Evolutionary conservation across 2,113 vertebrate species (phyloP).

Genomic region (Thermophis baileyi): DNA sequence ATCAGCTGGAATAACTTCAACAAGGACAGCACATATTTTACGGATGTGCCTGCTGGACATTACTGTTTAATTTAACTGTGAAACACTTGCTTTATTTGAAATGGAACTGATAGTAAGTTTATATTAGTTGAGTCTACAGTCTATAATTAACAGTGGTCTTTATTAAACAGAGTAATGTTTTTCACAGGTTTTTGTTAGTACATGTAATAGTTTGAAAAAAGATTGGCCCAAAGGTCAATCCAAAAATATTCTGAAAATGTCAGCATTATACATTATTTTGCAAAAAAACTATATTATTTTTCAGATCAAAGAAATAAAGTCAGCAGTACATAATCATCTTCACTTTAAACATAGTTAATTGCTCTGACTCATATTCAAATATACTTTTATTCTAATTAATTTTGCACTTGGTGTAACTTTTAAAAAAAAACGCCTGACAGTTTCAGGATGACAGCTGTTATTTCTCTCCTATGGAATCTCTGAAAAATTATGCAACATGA

Average conservation of each 20-base stretch:
- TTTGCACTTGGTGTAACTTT: neutral
- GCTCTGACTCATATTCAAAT: neutral
- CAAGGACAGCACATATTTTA: neutral
- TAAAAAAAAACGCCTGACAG: neutral
- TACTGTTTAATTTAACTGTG: neutral
- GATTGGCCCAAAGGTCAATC: neutral
- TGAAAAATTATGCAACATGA: neutral
- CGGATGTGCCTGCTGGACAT: neutral
- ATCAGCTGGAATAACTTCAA: neutral
- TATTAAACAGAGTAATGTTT: neutral
- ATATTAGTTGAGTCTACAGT: neutral
- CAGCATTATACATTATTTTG: neutral
- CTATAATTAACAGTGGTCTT: neutral
- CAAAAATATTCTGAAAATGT: neutral
- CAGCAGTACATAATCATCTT: neutral
- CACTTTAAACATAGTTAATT: neutral
- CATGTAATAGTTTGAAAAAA: neutral
- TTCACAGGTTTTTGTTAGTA: neutral
- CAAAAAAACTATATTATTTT: neutral
- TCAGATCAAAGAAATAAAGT: neutral
- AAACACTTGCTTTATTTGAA: neutral
- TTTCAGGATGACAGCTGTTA: neutral
- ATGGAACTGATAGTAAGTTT: neutral
- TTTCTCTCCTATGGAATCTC: neutral
- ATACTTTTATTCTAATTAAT: neutral